Base-by-base conservation (phyloP, 53 echinoderm and acorn worm species). In the Astropecten irregularis region DNA sequence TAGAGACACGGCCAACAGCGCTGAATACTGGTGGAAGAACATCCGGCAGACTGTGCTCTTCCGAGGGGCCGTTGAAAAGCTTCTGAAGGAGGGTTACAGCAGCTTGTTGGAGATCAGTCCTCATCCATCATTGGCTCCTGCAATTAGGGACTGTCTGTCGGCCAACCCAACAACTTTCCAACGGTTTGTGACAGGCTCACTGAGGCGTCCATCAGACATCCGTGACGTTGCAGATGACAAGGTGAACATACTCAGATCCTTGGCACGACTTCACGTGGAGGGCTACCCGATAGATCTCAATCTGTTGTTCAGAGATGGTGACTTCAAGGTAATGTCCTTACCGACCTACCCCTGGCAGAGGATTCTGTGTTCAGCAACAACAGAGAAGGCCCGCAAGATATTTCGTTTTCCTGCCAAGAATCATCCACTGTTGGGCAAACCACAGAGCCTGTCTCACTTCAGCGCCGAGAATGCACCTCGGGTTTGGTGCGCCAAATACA, bases 331-430 rank as follows among this genome's bases (percentile, higher is more conserved):
- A n/a, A 86, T 92, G 69, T 94, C 99, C 30, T 85, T 97, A 57
- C 99, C 99, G 11, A 84, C 63, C 21, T 97, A 97, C 73, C 94
- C 99, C 34, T 97, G 99, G 99, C 99, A 97, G 63, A 55, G 94
- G 49, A 90, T 92, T 9, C 68, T 87, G 19, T 97, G 99, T 66
- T 92, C 94, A 30, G 89, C 68, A 20, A 83, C 89, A 10, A 94
- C 94, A 4, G 66, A 82, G 21, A 92, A 88, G 66, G 83, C 88
- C 44, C 68, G 77, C 23, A 89, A 92, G 71, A 62, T 97, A 73
- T 97, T 92, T 83, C 62, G 88, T 50, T 97, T 96, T 73, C 99
- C 94, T 7, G 82, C 87, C 35, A 66, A 85, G 49, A 39, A 88
- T 36, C 99, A 97, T 68, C 94, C 94, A 26, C 73, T 97, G 19